A percentile compares a stretch with the other conserved stretches of the same genome.
Evolutionary conservation across 2,113 vertebrate species (phyloP).

Genomic region (Chloroceryle aenea): DNA sequence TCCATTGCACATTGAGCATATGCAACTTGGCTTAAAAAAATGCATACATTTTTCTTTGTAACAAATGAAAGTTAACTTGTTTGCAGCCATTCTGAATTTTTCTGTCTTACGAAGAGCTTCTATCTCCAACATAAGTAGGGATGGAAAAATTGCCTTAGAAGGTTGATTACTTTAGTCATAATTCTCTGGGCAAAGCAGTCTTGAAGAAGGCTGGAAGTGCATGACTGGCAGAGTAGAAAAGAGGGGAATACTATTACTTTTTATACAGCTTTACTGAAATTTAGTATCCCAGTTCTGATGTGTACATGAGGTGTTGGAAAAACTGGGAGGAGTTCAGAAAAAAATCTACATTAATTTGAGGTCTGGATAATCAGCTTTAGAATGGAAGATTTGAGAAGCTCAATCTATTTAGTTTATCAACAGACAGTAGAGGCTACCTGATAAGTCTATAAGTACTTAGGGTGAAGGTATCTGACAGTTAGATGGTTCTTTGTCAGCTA

Average conservation of each 20-base stretch:
- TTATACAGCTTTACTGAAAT: neutral
- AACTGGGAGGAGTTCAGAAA: conserved; percentile 22
- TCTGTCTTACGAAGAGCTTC: neutral
- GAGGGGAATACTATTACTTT: neutral
- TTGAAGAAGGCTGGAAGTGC: neutral
- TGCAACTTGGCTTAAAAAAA: neutral
- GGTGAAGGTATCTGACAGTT: conserved; percentile 26
- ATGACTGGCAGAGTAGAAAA: neutral
- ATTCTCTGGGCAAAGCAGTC: neutral
- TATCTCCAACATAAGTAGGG: neutral
- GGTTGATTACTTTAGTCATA: neutral
- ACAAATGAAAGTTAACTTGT: neutral
- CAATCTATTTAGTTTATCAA: conserved; percentile 66
- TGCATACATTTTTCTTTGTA: neutral
- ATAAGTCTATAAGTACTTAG: conserved; percentile 39
- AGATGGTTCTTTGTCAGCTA: conserved; percentile 42
- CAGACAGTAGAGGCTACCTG: conserved; percentile 43
- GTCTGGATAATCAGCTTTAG: conserved; percentile 54
- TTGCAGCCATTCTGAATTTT: neutral
- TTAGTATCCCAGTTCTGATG: neutral
- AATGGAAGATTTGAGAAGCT: conserved; percentile 58
- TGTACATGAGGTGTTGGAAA: neutral
- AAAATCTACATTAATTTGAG: conserved; percentile 36
- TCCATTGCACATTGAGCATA: neutral
- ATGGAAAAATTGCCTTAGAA: neutral